phyloP scores from a whole-genome alignment of 2,888 invertebrate species.

The Rapana venosa region DNA sequence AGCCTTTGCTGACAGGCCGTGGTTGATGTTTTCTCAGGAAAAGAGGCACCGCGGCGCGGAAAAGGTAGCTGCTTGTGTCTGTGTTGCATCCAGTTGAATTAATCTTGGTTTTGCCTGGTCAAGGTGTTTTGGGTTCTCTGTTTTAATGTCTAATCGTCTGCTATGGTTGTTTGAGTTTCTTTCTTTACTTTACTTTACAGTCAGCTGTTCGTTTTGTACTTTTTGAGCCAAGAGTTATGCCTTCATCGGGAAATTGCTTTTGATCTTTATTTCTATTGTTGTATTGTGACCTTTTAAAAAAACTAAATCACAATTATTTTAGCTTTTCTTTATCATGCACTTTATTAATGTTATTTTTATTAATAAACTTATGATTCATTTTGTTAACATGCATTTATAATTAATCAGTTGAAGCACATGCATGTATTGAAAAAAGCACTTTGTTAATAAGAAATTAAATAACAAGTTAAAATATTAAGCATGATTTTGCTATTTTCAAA shows the following conservation, averaged over 20 bases:
- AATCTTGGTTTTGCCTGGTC: background rate
- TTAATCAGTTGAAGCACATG: background rate
- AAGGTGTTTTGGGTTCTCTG: background rate
- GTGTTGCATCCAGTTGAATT: constrained; percentile 17
- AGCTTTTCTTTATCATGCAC: background rate
- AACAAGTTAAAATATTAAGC: background rate
- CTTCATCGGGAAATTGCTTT: background rate
- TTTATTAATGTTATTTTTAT: background rate
- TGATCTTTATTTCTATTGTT: background rate
- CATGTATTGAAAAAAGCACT: background rate
- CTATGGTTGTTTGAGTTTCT: background rate
- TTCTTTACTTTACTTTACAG: background rate
- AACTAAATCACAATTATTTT: constrained; percentile 5
- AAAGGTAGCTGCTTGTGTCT: constrained; percentile 35
- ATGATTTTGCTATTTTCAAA: background rate
- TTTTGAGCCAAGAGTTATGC: background rate
- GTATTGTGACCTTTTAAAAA: background rate
- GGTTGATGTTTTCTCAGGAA: constrained; percentile 25
- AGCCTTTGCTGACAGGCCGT: background rate
- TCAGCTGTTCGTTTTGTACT: background rate
- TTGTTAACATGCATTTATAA: background rate
- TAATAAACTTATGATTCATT: background rate
- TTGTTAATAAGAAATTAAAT: too few species aligned
- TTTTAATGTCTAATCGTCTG: background rate
- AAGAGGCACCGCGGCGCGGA: constrained; percentile 38